phyloP scores from a whole-genome alignment of 2,888 invertebrate species.

The Anodontia alba region DNA sequence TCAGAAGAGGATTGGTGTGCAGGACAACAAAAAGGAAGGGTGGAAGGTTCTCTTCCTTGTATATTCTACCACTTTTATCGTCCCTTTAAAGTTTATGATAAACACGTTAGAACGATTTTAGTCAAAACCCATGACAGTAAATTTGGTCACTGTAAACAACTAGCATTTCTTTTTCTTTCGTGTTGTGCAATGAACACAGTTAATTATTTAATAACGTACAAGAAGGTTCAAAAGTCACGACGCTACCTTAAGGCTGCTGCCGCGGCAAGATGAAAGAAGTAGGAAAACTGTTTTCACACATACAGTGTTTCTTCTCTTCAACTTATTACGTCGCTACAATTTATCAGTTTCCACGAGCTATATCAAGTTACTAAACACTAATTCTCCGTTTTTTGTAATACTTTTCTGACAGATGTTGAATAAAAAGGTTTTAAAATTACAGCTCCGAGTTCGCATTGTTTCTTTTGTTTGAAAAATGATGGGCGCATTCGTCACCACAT shows the following conservation, averaged over 20 bases:
- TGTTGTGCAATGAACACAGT: no score
- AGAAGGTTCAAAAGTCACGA: neutral
- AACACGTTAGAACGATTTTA: no score
- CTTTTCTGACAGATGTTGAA: constrained; percentile 3
- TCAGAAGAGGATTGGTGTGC: no score
- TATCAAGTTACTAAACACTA: constrained; percentile 10
- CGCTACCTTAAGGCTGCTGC: no score
- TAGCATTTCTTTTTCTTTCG: no score
- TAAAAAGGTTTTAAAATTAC: constrained; percentile 10
- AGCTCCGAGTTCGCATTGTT: neutral
- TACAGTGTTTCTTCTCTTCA: neutral
- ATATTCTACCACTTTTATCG: no score
- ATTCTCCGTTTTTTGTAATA: constrained; percentile 8
- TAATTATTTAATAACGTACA: no score
- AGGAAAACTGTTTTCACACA: neutral
- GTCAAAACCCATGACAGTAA: no score
- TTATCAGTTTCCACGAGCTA: neutral
- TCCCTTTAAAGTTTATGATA: no score
- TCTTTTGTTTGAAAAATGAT: neutral
- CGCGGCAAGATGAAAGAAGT: neutral
- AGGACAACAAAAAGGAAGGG: no score
- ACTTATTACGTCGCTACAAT: constrained; percentile 2
- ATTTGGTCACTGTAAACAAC: no score
- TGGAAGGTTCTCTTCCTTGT: no score
- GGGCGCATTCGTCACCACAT: neutral